Evolutionary conservation across 1,140 invertebrate genomes (phyloP).

Genomic region (Bilobella aurantiaca): DNA sequence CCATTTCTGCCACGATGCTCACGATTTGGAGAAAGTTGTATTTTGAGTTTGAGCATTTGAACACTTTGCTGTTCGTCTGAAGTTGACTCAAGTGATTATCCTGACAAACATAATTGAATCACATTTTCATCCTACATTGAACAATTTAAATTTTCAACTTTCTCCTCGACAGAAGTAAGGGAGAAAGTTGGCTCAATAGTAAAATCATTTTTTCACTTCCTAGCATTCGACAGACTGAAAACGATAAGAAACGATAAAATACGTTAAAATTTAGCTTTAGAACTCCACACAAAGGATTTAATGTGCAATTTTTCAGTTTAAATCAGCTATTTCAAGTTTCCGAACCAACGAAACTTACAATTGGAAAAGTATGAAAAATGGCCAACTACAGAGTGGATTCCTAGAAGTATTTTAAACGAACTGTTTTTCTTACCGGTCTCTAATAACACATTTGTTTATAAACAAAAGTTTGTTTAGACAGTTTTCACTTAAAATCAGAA

Average conservation of each 20-base stretch:
- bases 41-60: background rate
- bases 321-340: too few species aligned
- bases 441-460: too few species aligned
- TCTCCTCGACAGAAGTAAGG: background rate
- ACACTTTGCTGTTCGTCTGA: too few species aligned
- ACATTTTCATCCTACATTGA: slow-evolving; percentile 27
- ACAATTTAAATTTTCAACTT: slow-evolving; percentile 26
- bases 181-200: background rate
- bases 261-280: background rate
- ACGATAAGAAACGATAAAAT: background rate
- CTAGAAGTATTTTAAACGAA: too few species aligned
- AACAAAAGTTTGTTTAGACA: too few species aligned
- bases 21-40: background rate
- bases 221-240: background rate
- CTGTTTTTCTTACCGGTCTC: too few species aligned
- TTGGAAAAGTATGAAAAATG: too few species aligned
- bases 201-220: background rate
- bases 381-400: too few species aligned
- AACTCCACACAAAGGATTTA: background rate
- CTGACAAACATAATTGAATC: slow-evolving; percentile 26
- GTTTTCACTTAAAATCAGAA: too few species aligned
- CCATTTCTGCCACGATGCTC: background rate
- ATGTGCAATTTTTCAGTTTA: too few species aligned
- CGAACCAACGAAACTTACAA: too few species aligned
- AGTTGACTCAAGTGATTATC: slow-evolving; percentile 28